Evolutionary conservation across 2,113 vertebrate species (phyloP), one percentile per base, ranked within the genome.

Genomic region (Varanus salvator): DNA sequence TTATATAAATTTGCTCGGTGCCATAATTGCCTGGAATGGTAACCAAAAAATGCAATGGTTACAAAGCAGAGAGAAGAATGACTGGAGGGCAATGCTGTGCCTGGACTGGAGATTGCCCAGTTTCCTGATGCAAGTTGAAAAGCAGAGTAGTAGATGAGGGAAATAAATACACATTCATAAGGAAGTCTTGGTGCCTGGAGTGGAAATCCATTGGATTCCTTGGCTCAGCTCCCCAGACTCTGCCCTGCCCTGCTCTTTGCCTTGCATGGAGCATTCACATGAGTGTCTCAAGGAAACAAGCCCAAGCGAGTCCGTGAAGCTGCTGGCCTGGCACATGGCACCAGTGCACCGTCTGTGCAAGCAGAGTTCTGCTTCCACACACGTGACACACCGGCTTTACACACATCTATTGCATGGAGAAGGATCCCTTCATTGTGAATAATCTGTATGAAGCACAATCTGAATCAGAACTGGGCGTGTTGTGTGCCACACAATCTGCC

Each of bases 1-100:
- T 94, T 92, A 48, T 89, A 90, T 0, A 0, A 85, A 0, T 0
- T 78, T 87, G 48, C 93, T 92, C 96, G 93, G 92, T 93, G 91
- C 88, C 5, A 4, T 52, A 38, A 38, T 34, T 9, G 31, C 34
- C 19, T 29, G n/a, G 60, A 23, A 19, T 44, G 25, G 25, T 50
- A 38, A 72, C 2, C 54, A 69, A 14, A 64, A 64, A 64, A 72
- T 54, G n/a, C 44, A n/a, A 52, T 2, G 80, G 17, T 34, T n/a
- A 14, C 64, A 27, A 7, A 14, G 38, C 19, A 78, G 38, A 64
- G 27, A 29, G 23, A 60, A 74, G 69, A n/a, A 57, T 8, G 21
- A 29, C n/a, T 57, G 8, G 6, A 72, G 68, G 38, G 34, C 60
- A 68, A 12, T 14, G 34, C 54, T 82, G 29, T 29, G 34, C 27